Percentiles rank a stretch among this genome's conserved stretches.
Evolutionary conservation across 2,113 vertebrate species (phyloP).

Genomic region (Scartelaos histophorus): DNA sequence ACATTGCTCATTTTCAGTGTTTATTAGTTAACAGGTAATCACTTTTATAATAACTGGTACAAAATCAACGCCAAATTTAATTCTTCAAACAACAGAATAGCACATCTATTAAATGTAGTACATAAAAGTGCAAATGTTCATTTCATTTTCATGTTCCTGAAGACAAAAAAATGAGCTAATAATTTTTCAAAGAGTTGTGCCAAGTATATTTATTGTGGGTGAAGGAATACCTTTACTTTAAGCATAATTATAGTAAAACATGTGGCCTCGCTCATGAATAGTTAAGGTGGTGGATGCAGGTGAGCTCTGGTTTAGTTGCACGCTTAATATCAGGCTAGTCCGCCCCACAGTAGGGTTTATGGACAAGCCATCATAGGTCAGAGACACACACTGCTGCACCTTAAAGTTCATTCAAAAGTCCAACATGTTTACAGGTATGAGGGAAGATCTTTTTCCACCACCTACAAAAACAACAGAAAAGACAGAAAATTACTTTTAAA

Average conservation of each 20-base stretch:
- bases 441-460: conserved; percentile 89
- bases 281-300: conserved; percentile 31
- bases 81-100: neutral
- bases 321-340: conserved; percentile 79
- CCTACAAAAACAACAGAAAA: conserved; percentile 67
- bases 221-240: conserved; percentile 26
- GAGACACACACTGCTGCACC: conserved; percentile 42
- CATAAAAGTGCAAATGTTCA: neutral
- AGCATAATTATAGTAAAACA: neutral
- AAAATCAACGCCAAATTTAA: neutral
- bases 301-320: conserved; percentile 75
- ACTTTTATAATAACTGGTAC: neutral
- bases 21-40: neutral
- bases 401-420: conserved; percentile 36
- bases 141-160: neutral
- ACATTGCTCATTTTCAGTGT: too few species aligned
- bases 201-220: neutral
- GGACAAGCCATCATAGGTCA: conserved; percentile 83
- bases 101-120: neutral
- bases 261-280: conserved; percentile 32
- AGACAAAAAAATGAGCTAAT: neutral
- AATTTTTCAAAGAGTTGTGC: neutral
- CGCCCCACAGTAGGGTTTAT: conserved; percentile 82
- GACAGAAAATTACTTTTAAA: neutral
- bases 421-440: conserved; percentile 77